A percentile compares a stretch with the other conserved stretches of the same genome.
Conservation (phyloP, 2,113 vertebrate species). For the Thunnus thynnus region DNA sequence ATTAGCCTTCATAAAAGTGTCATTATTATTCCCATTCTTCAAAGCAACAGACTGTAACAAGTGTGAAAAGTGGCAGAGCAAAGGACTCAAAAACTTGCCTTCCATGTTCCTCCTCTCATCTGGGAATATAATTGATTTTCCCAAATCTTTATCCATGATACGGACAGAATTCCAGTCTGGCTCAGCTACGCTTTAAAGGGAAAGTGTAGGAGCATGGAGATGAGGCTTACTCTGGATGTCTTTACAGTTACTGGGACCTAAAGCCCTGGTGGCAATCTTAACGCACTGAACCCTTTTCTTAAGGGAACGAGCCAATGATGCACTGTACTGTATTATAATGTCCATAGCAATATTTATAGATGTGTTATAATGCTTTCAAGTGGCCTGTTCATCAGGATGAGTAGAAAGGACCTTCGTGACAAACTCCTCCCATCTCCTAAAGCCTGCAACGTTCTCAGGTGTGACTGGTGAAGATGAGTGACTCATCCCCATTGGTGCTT, state of each 20-base stretch:
- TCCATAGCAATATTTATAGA: conserved; percentile 89
- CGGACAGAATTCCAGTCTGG: conserved; percentile 54
- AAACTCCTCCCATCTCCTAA: conserved; percentile 68
- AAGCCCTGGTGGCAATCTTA: conserved; percentile 79
- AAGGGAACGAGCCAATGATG: conserved; percentile 85
- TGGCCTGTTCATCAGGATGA: conserved; percentile 74
- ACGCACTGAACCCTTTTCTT: conserved; percentile 83
- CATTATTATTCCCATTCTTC: conserved; percentile 46
- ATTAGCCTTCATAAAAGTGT: conserved; percentile 48
- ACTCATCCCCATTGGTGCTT: conserved; percentile 65
- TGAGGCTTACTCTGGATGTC: conserved; percentile 67
- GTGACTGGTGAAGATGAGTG: conserved; percentile 60
- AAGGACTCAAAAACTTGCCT: conserved; percentile 58
- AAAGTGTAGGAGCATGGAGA: conserved; percentile 50
- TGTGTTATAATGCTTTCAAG: conserved; percentile 81
- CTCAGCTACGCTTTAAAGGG: conserved; percentile 56
- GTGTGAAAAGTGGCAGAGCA: conserved; percentile 45
- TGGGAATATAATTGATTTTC: conserved; percentile 39
- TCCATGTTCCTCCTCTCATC: conserved; percentile 37
- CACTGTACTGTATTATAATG: conserved; percentile 88
- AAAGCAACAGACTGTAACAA: conserved; percentile 44
- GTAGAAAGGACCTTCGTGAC: conserved; percentile 44
- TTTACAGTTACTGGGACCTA: conserved; percentile 73
- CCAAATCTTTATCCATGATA: conserved; percentile 53
- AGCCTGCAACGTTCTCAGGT: conserved; percentile 80